phyloP scores from a whole-genome alignment of 92 coral and sea anemone species.

The Ricordea florida region DNA sequence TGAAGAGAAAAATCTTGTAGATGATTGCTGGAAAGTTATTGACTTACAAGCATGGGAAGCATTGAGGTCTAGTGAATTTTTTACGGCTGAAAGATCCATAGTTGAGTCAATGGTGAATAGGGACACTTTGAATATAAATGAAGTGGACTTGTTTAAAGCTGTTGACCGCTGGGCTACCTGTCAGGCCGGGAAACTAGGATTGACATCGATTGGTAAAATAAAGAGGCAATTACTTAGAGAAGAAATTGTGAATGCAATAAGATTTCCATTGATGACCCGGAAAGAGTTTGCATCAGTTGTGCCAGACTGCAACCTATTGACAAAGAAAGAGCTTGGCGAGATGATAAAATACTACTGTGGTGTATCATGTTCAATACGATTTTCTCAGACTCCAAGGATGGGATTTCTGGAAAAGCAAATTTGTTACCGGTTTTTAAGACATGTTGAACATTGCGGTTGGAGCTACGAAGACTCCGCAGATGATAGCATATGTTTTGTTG shows the following conservation, averaged over 20 bases:
- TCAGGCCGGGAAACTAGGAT: slow-evolving; percentile 5
- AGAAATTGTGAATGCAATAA: neutral
- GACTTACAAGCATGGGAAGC: slow-evolving; percentile 33
- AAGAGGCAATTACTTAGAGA: slow-evolving; percentile 52
- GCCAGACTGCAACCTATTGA: no score
- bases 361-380: no score
- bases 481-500: no score
- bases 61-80: slow-evolving; percentile 26
- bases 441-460: no score
- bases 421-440: no score
- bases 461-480: no score
- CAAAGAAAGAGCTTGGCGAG: no score
- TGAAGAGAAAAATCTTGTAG: slow-evolving; percentile 38
- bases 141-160: slow-evolving; percentile 52
- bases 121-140: slow-evolving; percentile 31
- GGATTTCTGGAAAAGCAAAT: no score
- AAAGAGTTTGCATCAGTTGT: no score
- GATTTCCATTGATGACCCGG: no score
- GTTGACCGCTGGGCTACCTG: slow-evolving; percentile 53
- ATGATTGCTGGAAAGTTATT: slow-evolving; percentile 44
- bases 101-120: slow-evolving; percentile 36
- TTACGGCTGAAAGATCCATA: slow-evolving; percentile 27
- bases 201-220: slow-evolving; percentile 22
- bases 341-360: no score
- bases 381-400: no score